A percentile compares a stretch with the other conserved stretches of the same genome.
phyloP scores from a whole-genome alignment of 2,113 vertebrate genomes.

The Isurus oxyrinchus region DNA sequence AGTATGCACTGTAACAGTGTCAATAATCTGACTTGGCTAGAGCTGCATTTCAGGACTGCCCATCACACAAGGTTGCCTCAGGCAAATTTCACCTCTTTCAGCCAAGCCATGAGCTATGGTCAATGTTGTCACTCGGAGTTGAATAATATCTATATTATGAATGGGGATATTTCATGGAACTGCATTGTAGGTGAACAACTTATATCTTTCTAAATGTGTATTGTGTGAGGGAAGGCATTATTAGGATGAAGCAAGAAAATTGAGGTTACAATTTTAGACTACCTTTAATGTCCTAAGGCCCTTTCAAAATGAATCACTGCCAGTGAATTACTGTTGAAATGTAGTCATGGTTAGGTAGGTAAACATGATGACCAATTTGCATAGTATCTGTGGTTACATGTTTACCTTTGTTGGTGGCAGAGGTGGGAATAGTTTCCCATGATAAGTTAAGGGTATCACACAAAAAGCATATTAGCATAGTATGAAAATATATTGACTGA shows the following conservation, averaged over 20 bases:
- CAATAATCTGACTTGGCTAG: background rate
- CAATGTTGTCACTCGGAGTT: background rate
- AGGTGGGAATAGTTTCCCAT: background rate
- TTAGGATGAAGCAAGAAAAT: background rate
- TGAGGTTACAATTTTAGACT: background rate
- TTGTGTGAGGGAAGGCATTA: background rate
- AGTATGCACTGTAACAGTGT: background rate
- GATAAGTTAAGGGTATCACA: background rate
- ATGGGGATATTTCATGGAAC: background rate
- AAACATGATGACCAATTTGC: background rate
- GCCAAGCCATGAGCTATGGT: background rate
- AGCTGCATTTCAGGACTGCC: background rate
- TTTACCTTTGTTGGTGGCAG: background rate
- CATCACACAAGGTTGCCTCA: background rate
- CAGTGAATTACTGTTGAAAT: background rate
- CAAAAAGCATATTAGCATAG: background rate
- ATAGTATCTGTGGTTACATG: background rate
- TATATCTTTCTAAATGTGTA: background rate
- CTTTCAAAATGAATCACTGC: background rate
- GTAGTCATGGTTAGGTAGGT: background rate
- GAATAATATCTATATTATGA: background rate
- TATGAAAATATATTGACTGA: background rate
- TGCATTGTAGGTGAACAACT: background rate
- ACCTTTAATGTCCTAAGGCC: background rate
- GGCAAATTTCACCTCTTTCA: background rate